A percentile compares a stretch with the other conserved stretches of the same genome.
These are phyloP conservation scores for Sapayoa aenigma DNA, from an alignment of 2,113 vertebrate species.

Conservation along the genomic window DNA sequence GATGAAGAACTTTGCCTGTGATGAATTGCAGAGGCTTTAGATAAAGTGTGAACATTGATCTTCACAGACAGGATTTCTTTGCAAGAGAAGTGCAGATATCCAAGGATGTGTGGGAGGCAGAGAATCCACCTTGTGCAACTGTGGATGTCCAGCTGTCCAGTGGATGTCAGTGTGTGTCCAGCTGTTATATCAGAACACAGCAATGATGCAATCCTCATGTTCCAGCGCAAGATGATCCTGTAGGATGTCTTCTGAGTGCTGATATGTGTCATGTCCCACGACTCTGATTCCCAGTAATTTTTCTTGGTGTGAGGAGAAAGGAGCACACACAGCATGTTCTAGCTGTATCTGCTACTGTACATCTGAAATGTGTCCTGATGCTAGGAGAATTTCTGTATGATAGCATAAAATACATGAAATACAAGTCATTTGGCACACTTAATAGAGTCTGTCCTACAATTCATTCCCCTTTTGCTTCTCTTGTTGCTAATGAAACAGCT, in stretches of 20 bases:
- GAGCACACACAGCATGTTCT: not conserved
- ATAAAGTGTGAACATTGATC: not conserved
- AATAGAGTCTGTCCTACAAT: not conserved
- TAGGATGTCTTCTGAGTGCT: not conserved
- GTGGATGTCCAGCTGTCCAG: accelerated
- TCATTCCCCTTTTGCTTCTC: not conserved
- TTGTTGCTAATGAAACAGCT: constrained; percentile 39
- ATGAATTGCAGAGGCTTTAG: not conserved
- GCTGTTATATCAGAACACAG: not conserved
- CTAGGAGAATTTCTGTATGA: not conserved
- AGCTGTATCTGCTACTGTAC: not conserved
- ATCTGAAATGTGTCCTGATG: not conserved
- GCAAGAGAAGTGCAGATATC: not conserved
- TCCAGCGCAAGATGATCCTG: not conserved
- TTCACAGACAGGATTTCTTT: not conserved
- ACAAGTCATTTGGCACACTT: not conserved
- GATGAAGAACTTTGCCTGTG: not conserved
- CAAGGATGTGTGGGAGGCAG: not conserved
- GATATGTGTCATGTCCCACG: not conserved
- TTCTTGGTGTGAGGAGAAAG: not conserved
- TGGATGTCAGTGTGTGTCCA: accelerated
- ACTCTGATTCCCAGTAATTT: not conserved
- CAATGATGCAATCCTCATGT: not conserved
- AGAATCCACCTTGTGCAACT: not conserved
- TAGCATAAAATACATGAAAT: not conserved